These are phyloP conservation scores for Hylaeus anthracinus DNA, from an alignment of 1,140 invertebrate genomes.

Conservation along the genomic window DNA sequence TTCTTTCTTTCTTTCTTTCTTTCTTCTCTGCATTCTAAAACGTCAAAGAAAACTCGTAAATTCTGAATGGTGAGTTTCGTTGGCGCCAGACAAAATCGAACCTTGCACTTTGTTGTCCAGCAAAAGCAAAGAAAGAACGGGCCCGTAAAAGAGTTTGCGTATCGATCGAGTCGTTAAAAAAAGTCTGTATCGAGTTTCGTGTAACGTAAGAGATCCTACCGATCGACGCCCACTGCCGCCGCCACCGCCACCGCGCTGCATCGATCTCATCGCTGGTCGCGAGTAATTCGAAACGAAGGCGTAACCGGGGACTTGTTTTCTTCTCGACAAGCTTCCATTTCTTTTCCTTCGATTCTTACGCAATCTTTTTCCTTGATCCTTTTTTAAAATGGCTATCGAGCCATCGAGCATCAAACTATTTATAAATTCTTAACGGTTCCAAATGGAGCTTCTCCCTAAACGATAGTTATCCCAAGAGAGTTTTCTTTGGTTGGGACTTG, in stretches of 20 bases:
- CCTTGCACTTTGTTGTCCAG: not conserved
- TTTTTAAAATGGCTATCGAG: not conserved
- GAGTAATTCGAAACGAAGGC: conserved; percentile 58
- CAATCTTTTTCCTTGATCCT: not conserved
- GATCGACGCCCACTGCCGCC: conserved; percentile 55
- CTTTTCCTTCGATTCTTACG: conserved; percentile 2
- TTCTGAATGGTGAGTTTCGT: conserved; percentile 29
- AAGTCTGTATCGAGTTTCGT: conserved; percentile 52
- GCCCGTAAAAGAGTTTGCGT: conserved; percentile 14
- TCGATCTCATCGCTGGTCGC: conserved; percentile 46
- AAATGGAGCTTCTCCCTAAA: conserved; percentile 26
- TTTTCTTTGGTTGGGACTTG: not conserved
- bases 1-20: conserved; percentile 26
- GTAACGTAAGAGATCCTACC: conserved; percentile 59
- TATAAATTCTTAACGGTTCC: not conserved
- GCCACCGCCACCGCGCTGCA: too few relatives aligned
- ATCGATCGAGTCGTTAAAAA: conserved; percentile 10
- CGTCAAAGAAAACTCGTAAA: conserved; percentile 55
- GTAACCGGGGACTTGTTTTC: conserved; percentile 50
- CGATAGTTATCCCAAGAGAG: conserved; percentile 14
- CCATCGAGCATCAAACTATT: too few relatives aligned
- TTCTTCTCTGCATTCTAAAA: conserved; percentile 1
- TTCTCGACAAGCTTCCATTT: conserved; percentile 28
- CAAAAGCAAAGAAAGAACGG: too few relatives aligned
- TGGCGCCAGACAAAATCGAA: conserved; percentile 50